Percentiles rank a stretch among this genome's conserved stretches.
phyloP scores from a whole-genome alignment of 1,140 invertebrate genomes.

The Notospermus geniculatus region DNA sequence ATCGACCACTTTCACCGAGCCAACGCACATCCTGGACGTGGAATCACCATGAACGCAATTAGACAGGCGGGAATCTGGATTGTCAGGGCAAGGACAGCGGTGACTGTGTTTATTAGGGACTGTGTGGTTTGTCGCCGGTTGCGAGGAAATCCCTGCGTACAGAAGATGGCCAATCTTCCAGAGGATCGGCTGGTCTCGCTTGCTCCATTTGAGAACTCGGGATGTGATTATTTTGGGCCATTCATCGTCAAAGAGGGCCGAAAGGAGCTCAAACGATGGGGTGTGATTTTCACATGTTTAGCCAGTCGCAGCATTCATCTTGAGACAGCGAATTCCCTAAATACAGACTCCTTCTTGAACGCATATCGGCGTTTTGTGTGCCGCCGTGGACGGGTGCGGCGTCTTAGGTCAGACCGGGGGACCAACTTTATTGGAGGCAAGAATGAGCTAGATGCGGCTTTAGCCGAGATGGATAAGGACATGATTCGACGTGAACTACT shows the following conservation, averaged over 20 bases:
- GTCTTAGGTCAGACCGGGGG: conserved; percentile 2
- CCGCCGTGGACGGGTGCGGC: neutral
- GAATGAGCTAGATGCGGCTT: conserved; percentile 2
- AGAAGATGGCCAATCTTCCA: conserved; percentile 19
- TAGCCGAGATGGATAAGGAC: conserved; percentile 1
- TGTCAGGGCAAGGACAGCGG: neutral
- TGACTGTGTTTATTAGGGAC: conserved; percentile 13
- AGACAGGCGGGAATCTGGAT: conserved; percentile 21
- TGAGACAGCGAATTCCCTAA: conserved; percentile 1
- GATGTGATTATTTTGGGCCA: conserved; percentile 20
- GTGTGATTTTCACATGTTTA: conserved; percentile 12
- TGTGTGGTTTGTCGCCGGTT: conserved; percentile 15
- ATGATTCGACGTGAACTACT: neutral
- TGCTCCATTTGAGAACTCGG: conserved; percentile 13
- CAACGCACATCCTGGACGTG: conserved; percentile 15
- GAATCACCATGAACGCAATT: conserved; percentile 15
- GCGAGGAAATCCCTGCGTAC: neutral
- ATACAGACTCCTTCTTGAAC: conserved; percentile 8
- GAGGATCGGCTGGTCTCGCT: conserved; percentile 11
- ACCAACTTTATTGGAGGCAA: conserved; percentile 2
- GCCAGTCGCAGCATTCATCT: neutral
- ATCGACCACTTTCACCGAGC: conserved; percentile 12
- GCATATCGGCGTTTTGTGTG: conserved; percentile 1
- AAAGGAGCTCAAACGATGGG: conserved; percentile 9
- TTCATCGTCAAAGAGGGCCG: conserved; percentile 10